Base-by-base conservation (phyloP, 1,140 invertebrate genomes). In the Physella acuta region DNA sequence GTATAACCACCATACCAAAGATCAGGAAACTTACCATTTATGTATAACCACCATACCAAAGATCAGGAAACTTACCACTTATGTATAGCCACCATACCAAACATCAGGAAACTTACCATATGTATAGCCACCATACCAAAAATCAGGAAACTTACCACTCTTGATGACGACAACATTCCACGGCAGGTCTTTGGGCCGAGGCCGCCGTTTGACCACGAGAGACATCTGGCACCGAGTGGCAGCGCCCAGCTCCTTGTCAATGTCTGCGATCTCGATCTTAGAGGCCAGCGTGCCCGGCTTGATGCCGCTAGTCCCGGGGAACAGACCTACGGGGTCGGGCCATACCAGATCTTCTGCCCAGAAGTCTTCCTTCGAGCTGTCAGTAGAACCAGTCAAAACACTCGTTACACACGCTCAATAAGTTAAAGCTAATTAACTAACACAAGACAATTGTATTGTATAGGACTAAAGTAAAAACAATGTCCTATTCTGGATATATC, bases 101-200 rank as follows among this genome's bases (percentile, higher is more conserved):
- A n/a, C n/a, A n/a, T n/a, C n/a, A n/a, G n/a, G n/a, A n/a, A n/a
- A n/a, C n/a, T n/a, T n/a, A n/a, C n/a, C n/a, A n/a, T n/a, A n/a
- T n/a, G n/a, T n/a, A n/a, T n/a, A n/a, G n/a, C n/a, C n/a, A n/a
- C n/a, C n/a, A n/a, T n/a, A n/a, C 53, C 8, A 24, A 55, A 20
- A 30, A 14, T 8, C 20, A 55, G 8, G 24, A 55, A 24, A 63
- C 60, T 63, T 24, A 64, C 62, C 62, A 33, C 62, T 64, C 0
- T 53, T 30, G 36, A 64, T 53, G 28, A 64, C 28, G 2, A 64
- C 44, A 28, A 64, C 51, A 34, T 64, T 64, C 62, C 62, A 64
- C 3, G 62, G 62, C 3, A 64, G 49, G n/a, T 30, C 8, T 31
- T 49, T 53, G 28, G 62, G 62, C 20, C 62, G 24, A 1, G 62